Conservation (phyloP, 2,113 vertebrate species). For the Propithecus coquereli region DNA sequence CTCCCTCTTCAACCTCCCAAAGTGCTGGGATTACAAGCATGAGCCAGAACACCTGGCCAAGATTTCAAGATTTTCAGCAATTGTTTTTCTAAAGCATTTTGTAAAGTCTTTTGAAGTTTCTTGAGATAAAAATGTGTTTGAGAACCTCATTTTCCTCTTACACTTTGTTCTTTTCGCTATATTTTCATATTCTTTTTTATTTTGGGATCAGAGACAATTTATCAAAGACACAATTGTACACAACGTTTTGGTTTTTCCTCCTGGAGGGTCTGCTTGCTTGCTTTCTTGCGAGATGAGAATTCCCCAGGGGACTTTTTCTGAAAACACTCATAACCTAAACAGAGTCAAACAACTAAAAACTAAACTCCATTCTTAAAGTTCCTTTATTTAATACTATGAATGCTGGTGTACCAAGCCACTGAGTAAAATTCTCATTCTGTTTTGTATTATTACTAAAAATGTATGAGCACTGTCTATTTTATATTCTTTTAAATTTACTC, state of each 20-base stretch:
- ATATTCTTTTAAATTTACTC: neutral
- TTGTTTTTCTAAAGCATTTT: constrained; percentile 27
- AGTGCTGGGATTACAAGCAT: too few relatives aligned
- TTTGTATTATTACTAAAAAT: neutral
- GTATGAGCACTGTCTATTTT: neutral
- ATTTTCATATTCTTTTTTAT: constrained; percentile 6
- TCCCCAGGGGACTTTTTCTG: neutral
- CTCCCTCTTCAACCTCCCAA: too few relatives aligned
- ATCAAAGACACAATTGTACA: neutral
- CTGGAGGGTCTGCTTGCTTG: neutral
- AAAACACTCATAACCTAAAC: neutral
- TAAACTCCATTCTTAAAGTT: neutral
- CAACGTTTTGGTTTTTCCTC: neutral
- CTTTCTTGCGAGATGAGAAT: constrained; percentile 14
- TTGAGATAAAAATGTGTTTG: neutral
- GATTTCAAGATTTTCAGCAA: neutral
- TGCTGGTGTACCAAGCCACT: neutral
- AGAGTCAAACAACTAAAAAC: constrained; percentile 11
- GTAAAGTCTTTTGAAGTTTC: neutral
- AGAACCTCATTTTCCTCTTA: constrained; percentile 14
- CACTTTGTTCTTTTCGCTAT: constrained; percentile 11
- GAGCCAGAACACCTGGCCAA: neutral
- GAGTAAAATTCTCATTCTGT: neutral
- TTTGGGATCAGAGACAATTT: neutral
- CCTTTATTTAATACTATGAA: neutral